These are phyloP conservation scores for Cephalophus harveyi DNA, from an alignment of 2,113 vertebrate genomes.

Conservation along the genomic window DNA sequence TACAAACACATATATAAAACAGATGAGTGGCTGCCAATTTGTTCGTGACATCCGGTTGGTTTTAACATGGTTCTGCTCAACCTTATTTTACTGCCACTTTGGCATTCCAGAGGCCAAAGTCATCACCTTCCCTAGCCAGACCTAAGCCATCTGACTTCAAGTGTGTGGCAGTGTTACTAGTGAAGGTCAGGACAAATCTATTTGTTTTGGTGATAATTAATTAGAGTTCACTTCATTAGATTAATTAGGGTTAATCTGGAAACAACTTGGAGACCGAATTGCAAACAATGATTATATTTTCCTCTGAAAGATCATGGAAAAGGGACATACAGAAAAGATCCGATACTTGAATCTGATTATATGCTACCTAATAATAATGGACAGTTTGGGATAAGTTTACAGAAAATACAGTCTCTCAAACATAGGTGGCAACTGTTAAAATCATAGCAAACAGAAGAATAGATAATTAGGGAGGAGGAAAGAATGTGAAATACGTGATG, in stretches of 20 bases:
- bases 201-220: background rate
- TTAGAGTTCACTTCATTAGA: background rate
- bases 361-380: background rate
- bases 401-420: conserved; percentile 5
- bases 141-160: background rate
- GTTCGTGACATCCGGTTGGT: background rate
- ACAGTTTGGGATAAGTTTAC: background rate
- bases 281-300: conserved; percentile 7
- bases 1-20: background rate
- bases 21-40: background rate
- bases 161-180: background rate
- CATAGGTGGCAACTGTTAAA: background rate
- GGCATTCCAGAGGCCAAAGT: background rate
- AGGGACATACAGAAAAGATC: background rate
- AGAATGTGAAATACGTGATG: background rate
- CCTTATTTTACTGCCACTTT: background rate
- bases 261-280: background rate
- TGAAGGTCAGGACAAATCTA: background rate
- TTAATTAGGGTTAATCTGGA: background rate
- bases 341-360: background rate
- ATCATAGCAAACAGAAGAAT: background rate
- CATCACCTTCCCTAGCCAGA: background rate
- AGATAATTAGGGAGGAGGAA: background rate
- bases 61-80: background rate
- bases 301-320: background rate